A percentile compares a stretch with the other conserved stretches of the same genome.
phyloP scores from a whole-genome alignment of 2,797 vertebrate genomes.

The Cygnus olor region DNA sequence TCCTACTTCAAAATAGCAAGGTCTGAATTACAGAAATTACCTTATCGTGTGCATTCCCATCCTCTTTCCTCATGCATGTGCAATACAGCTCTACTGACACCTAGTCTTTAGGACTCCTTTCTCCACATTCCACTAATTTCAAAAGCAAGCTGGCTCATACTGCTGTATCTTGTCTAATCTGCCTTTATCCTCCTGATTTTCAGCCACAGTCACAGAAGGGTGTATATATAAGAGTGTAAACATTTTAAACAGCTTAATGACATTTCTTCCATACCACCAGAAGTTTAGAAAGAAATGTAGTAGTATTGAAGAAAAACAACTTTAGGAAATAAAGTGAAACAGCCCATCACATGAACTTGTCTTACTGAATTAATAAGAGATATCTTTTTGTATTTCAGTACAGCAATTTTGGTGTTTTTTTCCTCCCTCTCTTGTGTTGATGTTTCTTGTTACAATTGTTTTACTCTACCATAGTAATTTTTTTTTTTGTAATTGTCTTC shows the following conservation, averaged over 20 bases:
- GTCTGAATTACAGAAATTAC: not conserved
- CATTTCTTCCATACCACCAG: slow-evolving; percentile 4
- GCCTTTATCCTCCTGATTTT: not conserved
- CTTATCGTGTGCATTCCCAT: not conserved
- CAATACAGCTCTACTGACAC: not conserved
- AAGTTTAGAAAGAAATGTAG: not conserved
- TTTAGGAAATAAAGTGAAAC: not conserved
- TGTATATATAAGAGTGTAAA: slow-evolving; percentile 7
- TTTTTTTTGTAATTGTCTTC: not conserved
- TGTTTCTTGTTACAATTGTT: not conserved
- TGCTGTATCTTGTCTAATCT: not conserved
- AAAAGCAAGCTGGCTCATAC: not conserved
- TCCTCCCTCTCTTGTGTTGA: not conserved
- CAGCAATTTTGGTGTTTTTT: not conserved
- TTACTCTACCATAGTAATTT: not conserved
- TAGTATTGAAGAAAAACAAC: not conserved
- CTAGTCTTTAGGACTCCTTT: not conserved
- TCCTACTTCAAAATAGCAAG: not conserved
- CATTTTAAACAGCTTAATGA: slow-evolving; percentile 13
- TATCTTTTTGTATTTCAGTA: not conserved
- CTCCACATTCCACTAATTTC: not conserved
- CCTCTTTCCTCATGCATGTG: not conserved
- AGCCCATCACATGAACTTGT: not conserved
- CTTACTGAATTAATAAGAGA: not conserved
- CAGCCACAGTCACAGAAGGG: not conserved